These are phyloP conservation scores for Mylabris sibirica DNA, from an alignment of 2,888 invertebrate species.

Conservation along the genomic window DNA sequence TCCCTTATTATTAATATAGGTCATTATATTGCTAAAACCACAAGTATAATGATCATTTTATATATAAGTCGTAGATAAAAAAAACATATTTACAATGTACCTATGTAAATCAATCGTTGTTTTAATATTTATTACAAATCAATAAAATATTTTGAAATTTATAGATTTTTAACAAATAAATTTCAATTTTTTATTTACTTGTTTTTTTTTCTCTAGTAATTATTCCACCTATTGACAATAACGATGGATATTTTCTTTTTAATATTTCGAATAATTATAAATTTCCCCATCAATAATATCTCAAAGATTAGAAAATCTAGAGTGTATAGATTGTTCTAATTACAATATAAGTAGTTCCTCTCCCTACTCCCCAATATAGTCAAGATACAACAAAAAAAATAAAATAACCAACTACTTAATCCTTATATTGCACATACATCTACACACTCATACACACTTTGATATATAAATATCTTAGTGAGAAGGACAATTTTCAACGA, in stretches of 20 bases:
- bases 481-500: conserved; percentile 10
- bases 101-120: background rate
- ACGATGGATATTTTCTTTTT: background rate
- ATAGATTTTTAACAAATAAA: background rate
- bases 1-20: no score
- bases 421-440: background rate
- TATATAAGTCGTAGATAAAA: no score
- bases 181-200: background rate
- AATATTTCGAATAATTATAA: background rate
- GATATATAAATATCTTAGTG: background rate
- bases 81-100: background rate
- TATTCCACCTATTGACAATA: background rate
- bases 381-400: background rate
- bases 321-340: background rate
- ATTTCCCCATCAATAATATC: background rate
- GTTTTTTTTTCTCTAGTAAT: background rate
- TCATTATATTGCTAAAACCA: no score
- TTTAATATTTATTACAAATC: background rate
- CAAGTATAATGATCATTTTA: no score
- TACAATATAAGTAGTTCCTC: background rate
- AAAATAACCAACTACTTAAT: background rate
- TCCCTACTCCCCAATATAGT: background rate
- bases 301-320: background rate
- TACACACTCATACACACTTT: background rate
- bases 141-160: background rate